phyloP scores from a whole-genome alignment of 2,113 vertebrate species.

The Ramphastos sulfuratus region DNA sequence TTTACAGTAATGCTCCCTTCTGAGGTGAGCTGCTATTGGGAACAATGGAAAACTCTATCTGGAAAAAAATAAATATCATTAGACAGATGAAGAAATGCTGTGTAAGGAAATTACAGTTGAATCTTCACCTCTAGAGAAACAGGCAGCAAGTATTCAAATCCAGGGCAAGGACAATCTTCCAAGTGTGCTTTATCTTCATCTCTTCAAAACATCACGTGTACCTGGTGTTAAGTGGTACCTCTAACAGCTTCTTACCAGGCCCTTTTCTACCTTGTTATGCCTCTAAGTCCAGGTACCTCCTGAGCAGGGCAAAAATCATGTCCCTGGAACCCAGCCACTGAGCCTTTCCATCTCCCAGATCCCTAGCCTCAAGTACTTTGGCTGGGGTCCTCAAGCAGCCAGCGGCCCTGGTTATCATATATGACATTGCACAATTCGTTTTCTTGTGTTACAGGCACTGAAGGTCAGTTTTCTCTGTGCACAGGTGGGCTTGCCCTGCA shows the following conservation, averaged over 20 bases:
- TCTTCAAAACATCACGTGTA: not conserved
- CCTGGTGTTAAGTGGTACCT: not conserved
- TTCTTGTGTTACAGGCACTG: not conserved
- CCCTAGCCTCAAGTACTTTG: not conserved
- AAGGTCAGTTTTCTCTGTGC: not conserved
- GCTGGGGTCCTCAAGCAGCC: not conserved
- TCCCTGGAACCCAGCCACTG: not conserved
- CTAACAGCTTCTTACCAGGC: not conserved
- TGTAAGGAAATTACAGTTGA: not conserved
- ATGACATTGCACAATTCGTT: not conserved
- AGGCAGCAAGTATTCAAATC: not conserved
- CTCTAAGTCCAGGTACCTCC: not conserved
- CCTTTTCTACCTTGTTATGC: not conserved
- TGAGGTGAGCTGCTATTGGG: not conserved
- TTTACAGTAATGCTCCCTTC: not conserved
- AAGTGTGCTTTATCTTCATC: not conserved
- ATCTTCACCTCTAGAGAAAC: not conserved
- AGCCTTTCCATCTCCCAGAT: not conserved
- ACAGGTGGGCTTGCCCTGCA: not conserved
- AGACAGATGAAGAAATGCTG: not conserved
- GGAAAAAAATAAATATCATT: not conserved
- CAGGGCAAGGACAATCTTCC: not conserved
- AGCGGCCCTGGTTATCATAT: not conserved
- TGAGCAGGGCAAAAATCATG: not conserved
- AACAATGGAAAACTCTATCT: constrained; percentile 15